Evolutionary conservation across 2,113 vertebrate genomes (phyloP), one percentile per base, ranked within the genome.

Genomic region (Sphyrna mokarran): DNA sequence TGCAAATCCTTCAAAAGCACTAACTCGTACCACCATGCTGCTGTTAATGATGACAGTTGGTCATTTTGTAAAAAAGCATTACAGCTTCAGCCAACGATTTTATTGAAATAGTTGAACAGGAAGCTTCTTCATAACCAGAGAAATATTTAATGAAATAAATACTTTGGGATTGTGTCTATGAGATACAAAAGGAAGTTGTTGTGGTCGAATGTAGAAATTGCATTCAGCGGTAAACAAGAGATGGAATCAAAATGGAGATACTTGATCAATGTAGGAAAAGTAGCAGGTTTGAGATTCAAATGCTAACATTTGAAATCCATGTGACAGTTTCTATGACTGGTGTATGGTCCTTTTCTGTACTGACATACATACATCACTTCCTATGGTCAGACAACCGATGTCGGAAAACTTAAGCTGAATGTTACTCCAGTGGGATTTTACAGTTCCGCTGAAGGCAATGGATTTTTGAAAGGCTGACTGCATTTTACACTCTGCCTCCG

Each of bases 171-270:
- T 90, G 20, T 61, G 33, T 37, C 63, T 37, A 66, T 66, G 33
- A 54, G 58, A 61, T 33, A 89, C 33, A 13, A 58, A 54, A 66
- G 72, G n/a, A 66, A 91, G 16, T 9, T 18, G n/a, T 66, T 14
- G 37, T 66, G 89, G 29, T 13, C 37, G 2, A 91, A 66, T 66
- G 16, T 90, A 54, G 8, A n/a, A 61, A 78, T 40, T 83, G 0
- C 33, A 20, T 91, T 91, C n/a, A 37, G 89, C 37, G 58, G n/a
- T 63, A 91, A 93, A 93, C n/a, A 93, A 66, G 89, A 91, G 33
- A 63, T 91, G 14, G 37, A 29, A 63, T 63, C 29, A 90, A 90
- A 90, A n/a, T 90, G 7, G 58, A 37, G 29, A 26, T 2, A 18
- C 33, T 29, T 37, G 58, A 18, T 63, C 37, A 93, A 93, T 37